phyloP scores from a whole-genome alignment of 2,113 vertebrate species.

The Otolemur garnettii region DNA sequence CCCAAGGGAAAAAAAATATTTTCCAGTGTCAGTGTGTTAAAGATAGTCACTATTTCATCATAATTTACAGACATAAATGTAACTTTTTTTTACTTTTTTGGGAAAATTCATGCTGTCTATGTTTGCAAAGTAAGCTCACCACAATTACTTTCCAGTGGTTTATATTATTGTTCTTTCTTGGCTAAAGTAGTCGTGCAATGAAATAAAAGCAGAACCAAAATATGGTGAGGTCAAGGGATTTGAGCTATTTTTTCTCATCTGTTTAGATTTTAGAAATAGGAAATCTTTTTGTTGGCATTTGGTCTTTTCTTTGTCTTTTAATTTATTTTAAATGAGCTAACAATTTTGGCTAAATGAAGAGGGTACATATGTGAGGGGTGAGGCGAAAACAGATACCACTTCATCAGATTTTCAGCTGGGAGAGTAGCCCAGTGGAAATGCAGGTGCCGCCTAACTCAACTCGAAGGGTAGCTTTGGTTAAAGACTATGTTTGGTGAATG shows the following conservation, averaged over 20 bases:
- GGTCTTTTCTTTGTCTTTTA: conserved; percentile 4
- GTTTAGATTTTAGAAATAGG: neutral
- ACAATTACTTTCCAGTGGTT: neutral
- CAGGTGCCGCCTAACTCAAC: neutral
- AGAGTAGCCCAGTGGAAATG: neutral
- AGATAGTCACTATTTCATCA: neutral
- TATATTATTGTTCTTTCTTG: neutral
- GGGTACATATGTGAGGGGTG: neutral
- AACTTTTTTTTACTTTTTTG: neutral
- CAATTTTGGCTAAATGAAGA: conserved; percentile 3
- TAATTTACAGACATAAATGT: neutral
- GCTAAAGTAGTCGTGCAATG: neutral
- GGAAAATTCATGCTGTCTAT: neutral
- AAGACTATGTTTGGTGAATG: neutral
- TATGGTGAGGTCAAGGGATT: neutral
- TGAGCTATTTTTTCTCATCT: neutral
- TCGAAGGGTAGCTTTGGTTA: neutral
- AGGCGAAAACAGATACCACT: neutral
- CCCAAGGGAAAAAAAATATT: too few species aligned
- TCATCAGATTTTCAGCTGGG: neutral
- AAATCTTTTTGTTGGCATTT: neutral
- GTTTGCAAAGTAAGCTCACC: neutral
- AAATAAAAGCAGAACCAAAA: conserved; percentile 46
- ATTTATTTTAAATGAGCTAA: conserved; percentile 35
- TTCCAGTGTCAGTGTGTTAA: too few species aligned